These are phyloP conservation scores for Macaca mulatta DNA, from an alignment of 2,113 vertebrate species.

Conservation along the genomic window DNA sequence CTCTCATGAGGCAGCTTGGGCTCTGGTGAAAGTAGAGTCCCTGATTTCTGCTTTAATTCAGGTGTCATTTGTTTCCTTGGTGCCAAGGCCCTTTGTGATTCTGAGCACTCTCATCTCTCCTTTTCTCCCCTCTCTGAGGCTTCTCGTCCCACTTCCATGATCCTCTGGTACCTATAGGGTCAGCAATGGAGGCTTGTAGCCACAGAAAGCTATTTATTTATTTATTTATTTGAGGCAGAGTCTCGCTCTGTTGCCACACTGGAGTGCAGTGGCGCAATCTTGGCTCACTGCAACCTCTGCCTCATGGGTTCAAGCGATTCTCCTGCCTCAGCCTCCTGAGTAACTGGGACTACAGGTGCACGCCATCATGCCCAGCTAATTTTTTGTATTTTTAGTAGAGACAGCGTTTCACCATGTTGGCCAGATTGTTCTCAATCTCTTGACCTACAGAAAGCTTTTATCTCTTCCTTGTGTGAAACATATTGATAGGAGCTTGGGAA, in stretches of 20 bases:
- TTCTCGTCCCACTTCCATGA: not conserved
- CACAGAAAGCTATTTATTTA: not conserved
- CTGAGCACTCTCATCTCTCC: not conserved
- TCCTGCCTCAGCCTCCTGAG: too few species aligned
- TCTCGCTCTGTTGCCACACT: too few species aligned
- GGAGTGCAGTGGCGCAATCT: too few species aligned
- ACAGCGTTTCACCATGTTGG: too few species aligned
- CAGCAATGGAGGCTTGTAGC: not conserved
- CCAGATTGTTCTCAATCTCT: too few species aligned
- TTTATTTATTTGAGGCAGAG: too few species aligned
- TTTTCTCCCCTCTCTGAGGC: not conserved
- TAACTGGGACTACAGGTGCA: too few species aligned
- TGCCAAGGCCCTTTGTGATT: not conserved
- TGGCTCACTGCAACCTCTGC: too few species aligned
- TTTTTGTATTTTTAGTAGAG: too few species aligned
- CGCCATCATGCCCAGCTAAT: too few species aligned
- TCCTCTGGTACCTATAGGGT: not conserved
- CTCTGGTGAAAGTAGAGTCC: not conserved
- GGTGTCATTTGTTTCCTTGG: not conserved
- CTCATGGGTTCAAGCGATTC: too few species aligned
- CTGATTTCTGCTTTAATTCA: not conserved
- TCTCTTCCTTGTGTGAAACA: not conserved
- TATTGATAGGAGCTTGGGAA: not conserved
- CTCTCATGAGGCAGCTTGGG: not conserved
- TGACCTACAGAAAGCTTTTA: not conserved